Conservation (phyloP, 2,113 vertebrate species). For the Trematocara marginatum region DNA sequence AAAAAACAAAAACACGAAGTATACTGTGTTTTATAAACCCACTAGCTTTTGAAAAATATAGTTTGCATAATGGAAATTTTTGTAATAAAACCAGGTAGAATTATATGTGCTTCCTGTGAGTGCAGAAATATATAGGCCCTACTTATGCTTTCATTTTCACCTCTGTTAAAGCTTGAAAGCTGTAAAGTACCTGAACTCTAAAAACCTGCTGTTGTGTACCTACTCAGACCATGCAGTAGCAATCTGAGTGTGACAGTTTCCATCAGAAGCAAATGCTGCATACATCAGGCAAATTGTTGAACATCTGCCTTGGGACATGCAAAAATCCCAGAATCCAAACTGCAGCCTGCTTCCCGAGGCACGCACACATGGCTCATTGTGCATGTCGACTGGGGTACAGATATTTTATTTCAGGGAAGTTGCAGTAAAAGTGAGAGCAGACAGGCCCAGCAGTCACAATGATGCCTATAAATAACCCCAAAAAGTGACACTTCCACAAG, state of each 20-base stretch:
- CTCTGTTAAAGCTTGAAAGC: conserved; percentile 12
- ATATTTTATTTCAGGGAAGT: neutral
- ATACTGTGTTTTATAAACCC: neutral
- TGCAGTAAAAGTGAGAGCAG: conserved; percentile 1
- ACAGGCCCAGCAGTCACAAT: neutral
- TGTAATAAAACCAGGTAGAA: neutral
- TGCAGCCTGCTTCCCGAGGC: neutral
- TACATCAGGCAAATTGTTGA: neutral
- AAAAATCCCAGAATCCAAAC: neutral
- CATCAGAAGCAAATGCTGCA: neutral
- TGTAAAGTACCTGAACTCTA: neutral
- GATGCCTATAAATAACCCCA: neutral
- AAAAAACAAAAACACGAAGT: neutral
- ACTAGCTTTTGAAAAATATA: neutral
- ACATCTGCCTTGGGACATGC: conserved; percentile 10
- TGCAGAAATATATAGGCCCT: neutral
- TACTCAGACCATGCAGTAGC: neutral
- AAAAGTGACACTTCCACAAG: conserved; percentile 31
- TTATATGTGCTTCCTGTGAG: neutral
- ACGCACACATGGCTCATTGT: neutral
- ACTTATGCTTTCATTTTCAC: neutral
- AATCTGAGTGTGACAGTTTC: neutral
- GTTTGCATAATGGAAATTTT: neutral
- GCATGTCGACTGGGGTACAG: neutral
- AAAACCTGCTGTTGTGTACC: neutral